phyloP scores from a whole-genome alignment of 1,140 invertebrate genomes.

The Drosophila prosaltans region DNA sequence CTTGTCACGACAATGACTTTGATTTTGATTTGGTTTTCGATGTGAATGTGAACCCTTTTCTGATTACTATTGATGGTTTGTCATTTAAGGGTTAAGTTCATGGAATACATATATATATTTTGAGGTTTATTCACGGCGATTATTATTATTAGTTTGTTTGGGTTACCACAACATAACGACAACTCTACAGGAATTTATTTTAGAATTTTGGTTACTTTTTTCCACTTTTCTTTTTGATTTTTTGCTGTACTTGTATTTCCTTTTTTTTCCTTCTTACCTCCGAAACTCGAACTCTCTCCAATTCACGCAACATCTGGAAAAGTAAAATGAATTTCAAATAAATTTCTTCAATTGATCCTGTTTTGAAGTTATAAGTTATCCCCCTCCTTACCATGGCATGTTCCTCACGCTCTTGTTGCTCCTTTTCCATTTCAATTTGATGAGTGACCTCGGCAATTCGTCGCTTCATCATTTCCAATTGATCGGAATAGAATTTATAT shows the following conservation, averaged over 20 bases:
- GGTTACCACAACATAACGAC: constrained; percentile 62
- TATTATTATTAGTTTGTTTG: constrained; percentile 55
- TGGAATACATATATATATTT: neutral
- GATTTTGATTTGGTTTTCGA: constrained; percentile 26
- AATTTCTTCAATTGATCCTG: no score
- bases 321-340: neutral
- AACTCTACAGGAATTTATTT: constrained; percentile 6
- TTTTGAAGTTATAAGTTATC: no score
- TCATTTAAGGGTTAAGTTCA: constrained; percentile 20
- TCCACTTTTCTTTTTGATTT: constrained; percentile 13
- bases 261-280: constrained; percentile 1
- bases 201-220: constrained; percentile 39
- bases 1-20: constrained; percentile 52
- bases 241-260: constrained; percentile 19
- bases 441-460: constrained; percentile 33
- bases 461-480: constrained; percentile 35
- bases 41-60: constrained; percentile 33
- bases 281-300: neutral
- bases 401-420: neutral
- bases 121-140: neutral
- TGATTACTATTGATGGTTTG: constrained; percentile 18
- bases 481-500: constrained; percentile 33
- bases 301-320: neutral
- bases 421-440: constrained; percentile 17
- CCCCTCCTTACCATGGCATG: no score